Evolutionary conservation across 2,888 invertebrate genomes (phyloP).

Genomic region (Trichopoda pennipes): DNA sequence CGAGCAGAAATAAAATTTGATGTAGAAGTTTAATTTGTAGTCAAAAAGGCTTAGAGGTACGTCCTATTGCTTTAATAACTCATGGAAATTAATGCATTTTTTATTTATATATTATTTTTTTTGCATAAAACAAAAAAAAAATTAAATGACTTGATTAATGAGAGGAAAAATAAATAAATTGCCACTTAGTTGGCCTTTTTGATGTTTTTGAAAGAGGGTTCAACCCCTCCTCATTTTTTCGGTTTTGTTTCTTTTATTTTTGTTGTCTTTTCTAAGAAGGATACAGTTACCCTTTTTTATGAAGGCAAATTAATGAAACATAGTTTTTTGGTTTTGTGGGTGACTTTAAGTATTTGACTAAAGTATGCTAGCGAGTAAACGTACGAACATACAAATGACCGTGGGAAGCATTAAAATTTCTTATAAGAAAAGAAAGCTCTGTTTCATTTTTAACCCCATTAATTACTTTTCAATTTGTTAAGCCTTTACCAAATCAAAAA

Average conservation of each 20-base stretch:
- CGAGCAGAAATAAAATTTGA: too few relatives aligned
- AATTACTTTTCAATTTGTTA: slow-evolving; percentile 66
- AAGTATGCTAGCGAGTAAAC: neutral
- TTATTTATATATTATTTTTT: too few relatives aligned
- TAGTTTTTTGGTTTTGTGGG: neutral
- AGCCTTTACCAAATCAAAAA: slow-evolving; percentile 1
- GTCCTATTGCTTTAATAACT: too few relatives aligned
- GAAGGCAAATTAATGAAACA: neutral
- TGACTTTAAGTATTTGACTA: slow-evolving; percentile 7
- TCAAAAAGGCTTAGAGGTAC: too few relatives aligned
- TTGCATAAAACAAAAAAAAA: neutral
- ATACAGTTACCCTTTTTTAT: slow-evolving; percentile 23
- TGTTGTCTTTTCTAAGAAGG: slow-evolving; percentile 40
- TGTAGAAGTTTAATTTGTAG: too few relatives aligned
- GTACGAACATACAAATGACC: slow-evolving; percentile 47
- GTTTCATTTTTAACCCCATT: slow-evolving; percentile 47
- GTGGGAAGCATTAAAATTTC: slow-evolving; percentile 41
- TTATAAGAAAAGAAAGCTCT: slow-evolving; percentile 4
- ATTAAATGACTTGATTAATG: slow-evolving; percentile 64
- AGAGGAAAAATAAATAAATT: slow-evolving; percentile 65
- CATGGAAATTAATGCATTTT: too few relatives aligned
- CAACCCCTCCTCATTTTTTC: slow-evolving; percentile 26
- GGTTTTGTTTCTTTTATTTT: slow-evolving; percentile 20
- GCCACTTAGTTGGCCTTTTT: slow-evolving; percentile 62
- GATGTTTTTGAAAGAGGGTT: slow-evolving; percentile 30